Evolutionary conservation across 2,113 vertebrate genomes (phyloP).

Genomic region (Paramormyrops kingsleyae): DNA sequence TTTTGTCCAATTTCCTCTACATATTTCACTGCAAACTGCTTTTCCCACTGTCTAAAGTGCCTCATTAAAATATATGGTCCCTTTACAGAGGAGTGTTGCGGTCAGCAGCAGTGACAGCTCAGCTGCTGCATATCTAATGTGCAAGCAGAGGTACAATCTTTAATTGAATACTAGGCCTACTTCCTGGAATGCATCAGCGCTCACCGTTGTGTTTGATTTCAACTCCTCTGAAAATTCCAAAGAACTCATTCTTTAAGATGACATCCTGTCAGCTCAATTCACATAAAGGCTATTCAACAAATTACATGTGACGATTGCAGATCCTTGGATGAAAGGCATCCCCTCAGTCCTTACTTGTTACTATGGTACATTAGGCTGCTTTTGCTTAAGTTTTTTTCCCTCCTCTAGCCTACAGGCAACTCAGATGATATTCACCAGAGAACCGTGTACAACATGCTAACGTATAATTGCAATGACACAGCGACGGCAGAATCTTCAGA

Average conservation of each 20-base stretch:
- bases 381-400: not conserved
- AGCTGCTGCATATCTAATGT: constrained; percentile 58
- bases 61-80: constrained; percentile 41
- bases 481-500: not conserved
- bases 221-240: constrained; percentile 45
- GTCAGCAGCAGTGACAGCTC: constrained; percentile 52
- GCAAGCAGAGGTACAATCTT: constrained; percentile 66
- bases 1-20: constrained; percentile 1
- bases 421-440: not conserved
- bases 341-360: not conserved
- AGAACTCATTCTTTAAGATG: not conserved
- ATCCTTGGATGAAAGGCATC: not conserved
- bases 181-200: constrained; percentile 56
- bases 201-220: constrained; percentile 47
- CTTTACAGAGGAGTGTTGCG: constrained; percentile 60
- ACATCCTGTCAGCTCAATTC: not conserved
- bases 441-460: not conserved
- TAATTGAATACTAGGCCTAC: constrained; percentile 64
- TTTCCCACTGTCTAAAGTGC: not conserved
- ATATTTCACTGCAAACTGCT: constrained; percentile 1
- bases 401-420: not conserved
- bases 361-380: not conserved
- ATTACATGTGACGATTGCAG: not conserved
- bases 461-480: not conserved
- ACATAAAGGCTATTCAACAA: not conserved